A percentile compares a stretch with the other conserved stretches of the same genome.
These are phyloP conservation scores for Melanaphis sacchari DNA, from an alignment of 1,140 invertebrate genomes.

Conservation along the genomic window DNA sequence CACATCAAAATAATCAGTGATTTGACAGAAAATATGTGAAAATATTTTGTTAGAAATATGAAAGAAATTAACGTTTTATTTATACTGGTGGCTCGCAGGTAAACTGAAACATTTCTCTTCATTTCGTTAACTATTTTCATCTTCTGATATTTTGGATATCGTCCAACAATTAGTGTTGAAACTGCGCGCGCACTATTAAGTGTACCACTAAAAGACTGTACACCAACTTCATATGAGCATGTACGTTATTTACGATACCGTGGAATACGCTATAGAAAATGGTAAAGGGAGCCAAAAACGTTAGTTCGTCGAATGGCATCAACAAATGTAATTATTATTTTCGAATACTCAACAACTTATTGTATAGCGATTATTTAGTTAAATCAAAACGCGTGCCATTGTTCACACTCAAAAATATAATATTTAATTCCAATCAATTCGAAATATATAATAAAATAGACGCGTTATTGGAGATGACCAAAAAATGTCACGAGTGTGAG, in stretches of 20 bases:
- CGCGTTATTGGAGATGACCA: not conserved
- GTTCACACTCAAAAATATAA: too few relatives aligned
- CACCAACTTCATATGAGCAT: not conserved
- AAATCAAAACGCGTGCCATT: too few relatives aligned
- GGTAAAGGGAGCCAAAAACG: not conserved
- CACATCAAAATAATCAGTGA: constrained; percentile 1
- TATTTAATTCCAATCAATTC: not conserved
- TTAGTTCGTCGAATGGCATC: not conserved
- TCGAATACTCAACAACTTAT: not conserved
- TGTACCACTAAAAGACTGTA: not conserved
- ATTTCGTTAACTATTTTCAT: constrained; percentile 29
- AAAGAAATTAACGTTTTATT: not conserved
- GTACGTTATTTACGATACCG: not conserved
- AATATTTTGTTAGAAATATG: not conserved
- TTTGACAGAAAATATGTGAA: not conserved
- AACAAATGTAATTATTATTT: not conserved
- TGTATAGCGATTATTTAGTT: not conserved
- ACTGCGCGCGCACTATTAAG: not conserved
- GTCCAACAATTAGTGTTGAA: not conserved
- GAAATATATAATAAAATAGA: not conserved
- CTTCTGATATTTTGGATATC: not conserved
- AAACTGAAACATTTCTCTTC: not conserved
- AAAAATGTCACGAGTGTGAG: not conserved
- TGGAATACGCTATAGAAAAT: not conserved
- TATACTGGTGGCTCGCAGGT: not conserved